Conservation (phyloP, 1,140 invertebrate genomes). For the Notospermus geniculatus region DNA sequence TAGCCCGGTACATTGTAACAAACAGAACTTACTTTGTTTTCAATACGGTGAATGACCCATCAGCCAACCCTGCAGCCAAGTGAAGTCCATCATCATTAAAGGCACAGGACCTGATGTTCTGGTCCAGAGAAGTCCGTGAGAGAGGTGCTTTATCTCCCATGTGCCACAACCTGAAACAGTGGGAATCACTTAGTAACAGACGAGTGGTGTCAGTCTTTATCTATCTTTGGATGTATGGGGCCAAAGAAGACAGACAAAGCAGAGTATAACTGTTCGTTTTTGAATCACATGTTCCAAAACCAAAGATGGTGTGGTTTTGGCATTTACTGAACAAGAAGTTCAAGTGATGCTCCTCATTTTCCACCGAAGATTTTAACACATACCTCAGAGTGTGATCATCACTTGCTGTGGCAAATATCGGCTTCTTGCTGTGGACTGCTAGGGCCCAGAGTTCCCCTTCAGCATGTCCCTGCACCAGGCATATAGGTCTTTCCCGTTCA, state of each 20-base stretch:
- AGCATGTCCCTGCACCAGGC: constrained; percentile 53
- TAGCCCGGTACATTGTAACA: neutral
- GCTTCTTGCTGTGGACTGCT: constrained; percentile 50
- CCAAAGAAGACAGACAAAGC: too few relatives aligned
- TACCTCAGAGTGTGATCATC: constrained; percentile 57
- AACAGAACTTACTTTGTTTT: constrained; percentile 39
- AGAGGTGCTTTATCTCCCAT: constrained; percentile 45
- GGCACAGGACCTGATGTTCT: constrained; percentile 52
- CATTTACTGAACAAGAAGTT: neutral
- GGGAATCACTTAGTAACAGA: too few relatives aligned
- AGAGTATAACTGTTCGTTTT: too few relatives aligned
- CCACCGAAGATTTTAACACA: neutral
- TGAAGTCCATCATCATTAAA: constrained; percentile 52
- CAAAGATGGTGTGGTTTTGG: too few relatives aligned
- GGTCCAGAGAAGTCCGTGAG: constrained; percentile 45
- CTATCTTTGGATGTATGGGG: too few relatives aligned
- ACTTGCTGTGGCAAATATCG: constrained; percentile 55
- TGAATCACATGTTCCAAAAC: too few relatives aligned
- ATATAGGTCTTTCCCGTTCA: constrained; percentile 38
- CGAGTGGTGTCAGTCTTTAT: too few relatives aligned
- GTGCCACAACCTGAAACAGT: constrained; percentile 47
- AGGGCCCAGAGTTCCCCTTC: constrained; percentile 56
- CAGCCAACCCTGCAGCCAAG: constrained; percentile 49
- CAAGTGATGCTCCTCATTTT: neutral
- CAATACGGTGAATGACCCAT: constrained; percentile 53